phyloP scores from a whole-genome alignment of 1,140 invertebrate genomes.

The Brachystomella parvula region DNA sequence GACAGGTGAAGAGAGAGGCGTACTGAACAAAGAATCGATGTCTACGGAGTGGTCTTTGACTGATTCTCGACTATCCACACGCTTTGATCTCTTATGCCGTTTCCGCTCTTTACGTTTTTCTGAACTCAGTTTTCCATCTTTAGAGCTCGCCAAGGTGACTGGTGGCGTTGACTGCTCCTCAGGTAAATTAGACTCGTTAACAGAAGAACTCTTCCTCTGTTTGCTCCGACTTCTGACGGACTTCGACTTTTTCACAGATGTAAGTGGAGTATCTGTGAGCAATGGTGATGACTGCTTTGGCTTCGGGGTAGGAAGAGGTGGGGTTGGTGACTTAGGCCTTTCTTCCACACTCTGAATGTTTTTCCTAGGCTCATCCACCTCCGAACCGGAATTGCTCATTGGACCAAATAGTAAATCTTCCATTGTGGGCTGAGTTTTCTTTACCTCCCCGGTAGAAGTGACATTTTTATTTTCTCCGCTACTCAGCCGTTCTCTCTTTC shows the following conservation, averaged over 20 bases:
- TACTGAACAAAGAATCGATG: constrained; percentile 33
- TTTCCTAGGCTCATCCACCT: constrained; percentile 19
- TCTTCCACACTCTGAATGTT: constrained; percentile 9
- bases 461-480: constrained; percentile 19
- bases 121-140: neutral
- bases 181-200: neutral
- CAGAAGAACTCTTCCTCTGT: constrained; percentile 17
- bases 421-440: constrained; percentile 25
- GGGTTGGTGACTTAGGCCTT: constrained; percentile 16
- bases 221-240: constrained; percentile 12
- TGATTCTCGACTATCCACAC: constrained; percentile 29
- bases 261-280: constrained; percentile 26
- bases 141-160: neutral
- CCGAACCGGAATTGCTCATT: constrained; percentile 31
- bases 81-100: constrained; percentile 30
- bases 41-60: constrained; percentile 23
- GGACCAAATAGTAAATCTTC: constrained; percentile 33
- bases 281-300: neutral
- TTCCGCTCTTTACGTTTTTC: constrained; percentile 32
- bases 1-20: constrained; percentile 23
- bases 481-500: constrained; percentile 38
- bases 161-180: neutral
- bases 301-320: neutral
- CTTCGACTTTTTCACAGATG: constrained; percentile 22
- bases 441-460: constrained; percentile 10